A percentile compares a stretch with the other conserved stretches of the same genome.
These are phyloP conservation scores for Drosophila sturtevanti DNA, from an alignment of 1,140 invertebrate species.

Conservation along the genomic window DNA sequence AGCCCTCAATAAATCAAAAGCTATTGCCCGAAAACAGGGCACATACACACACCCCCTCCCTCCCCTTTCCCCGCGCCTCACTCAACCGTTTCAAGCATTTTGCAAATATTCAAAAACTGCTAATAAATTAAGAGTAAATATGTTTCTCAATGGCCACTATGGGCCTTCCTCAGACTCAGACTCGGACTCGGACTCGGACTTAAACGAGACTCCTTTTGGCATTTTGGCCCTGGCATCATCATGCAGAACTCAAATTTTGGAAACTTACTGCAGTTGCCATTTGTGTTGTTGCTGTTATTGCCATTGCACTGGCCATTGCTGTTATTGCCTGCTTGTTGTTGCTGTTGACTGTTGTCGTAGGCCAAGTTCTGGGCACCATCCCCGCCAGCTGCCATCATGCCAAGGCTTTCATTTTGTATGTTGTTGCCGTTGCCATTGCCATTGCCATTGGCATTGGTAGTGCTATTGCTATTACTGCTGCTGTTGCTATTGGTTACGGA, in stretches of 20 bases:
- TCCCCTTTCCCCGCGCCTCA: too few relatives aligned
- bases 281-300: constrained; percentile 38
- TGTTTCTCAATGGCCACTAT: constrained; percentile 19
- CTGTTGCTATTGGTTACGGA: constrained; percentile 9
- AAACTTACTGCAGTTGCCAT: constrained; percentile 71
- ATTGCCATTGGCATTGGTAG: constrained; percentile 13
- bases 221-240: constrained; percentile 34
- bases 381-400: constrained; percentile 45
- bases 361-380: constrained; percentile 59
- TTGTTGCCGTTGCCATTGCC: constrained; percentile 4
- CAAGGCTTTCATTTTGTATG: constrained; percentile 40
- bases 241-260: not conserved
- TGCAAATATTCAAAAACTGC: constrained; percentile 72
- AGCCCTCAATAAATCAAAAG: constrained; percentile 77
- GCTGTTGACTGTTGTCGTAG: constrained; percentile 42
- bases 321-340: constrained; percentile 11
- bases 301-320: constrained; percentile 12
- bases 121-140: constrained; percentile 72
- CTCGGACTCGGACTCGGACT: too few relatives aligned
- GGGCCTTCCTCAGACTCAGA: constrained; percentile 1
- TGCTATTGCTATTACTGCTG: constrained; percentile 24
- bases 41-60: too few relatives aligned
- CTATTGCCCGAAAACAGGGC: constrained; percentile 47
- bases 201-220: constrained; percentile 9
- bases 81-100: constrained; percentile 61